Percentiles rank a stretch among this genome's conserved stretches.
Evolutionary conservation across 2,888 invertebrate species (phyloP).

Genomic region (Thumatha senex): DNA sequence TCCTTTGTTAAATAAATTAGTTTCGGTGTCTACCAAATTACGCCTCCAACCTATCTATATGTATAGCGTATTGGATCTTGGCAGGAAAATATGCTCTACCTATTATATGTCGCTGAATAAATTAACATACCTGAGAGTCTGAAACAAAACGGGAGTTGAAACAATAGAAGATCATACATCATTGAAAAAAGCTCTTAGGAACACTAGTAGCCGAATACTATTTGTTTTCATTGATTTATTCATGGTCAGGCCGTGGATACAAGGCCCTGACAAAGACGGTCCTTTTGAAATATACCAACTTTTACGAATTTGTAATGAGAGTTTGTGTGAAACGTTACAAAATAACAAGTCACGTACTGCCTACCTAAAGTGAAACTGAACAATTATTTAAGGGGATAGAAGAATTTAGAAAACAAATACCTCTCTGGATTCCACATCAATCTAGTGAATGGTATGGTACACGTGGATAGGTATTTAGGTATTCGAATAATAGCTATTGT

Average conservation of each 20-base stretch:
- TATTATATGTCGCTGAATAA: conserved; percentile 72
- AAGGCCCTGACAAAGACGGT: conserved; percentile 76
- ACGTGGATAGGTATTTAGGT: conserved; percentile 25
- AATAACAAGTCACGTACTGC: conserved; percentile 66
- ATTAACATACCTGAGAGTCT: conserved; percentile 72
- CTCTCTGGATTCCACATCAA: conserved; percentile 21
- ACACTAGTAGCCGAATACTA: conserved; percentile 81
- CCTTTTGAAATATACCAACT: conserved; percentile 66
- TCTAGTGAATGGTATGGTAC: conserved; percentile 8
- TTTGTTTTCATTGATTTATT: conserved; percentile 84
- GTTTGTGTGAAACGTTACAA: conserved; percentile 64
- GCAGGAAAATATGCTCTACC: conserved; percentile 79
- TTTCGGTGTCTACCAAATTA: conserved; percentile 85
- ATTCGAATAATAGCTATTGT: conserved; percentile 58
- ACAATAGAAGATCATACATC: conserved; percentile 74
- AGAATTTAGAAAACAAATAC: conserved; percentile 54
- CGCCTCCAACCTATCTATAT: conserved; percentile 79
- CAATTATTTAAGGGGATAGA: conserved; percentile 55
- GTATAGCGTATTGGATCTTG: conserved; percentile 70
- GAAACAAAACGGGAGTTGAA: conserved; percentile 72
- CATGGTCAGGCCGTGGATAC: conserved; percentile 73
- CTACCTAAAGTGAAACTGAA: conserved; percentile 65
- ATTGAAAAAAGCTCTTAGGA: conserved; percentile 72
- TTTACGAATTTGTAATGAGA: conserved; percentile 77
- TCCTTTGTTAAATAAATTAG: conserved; percentile 84